Conservation (phyloP, 2,113 vertebrate species). For the Coryphaenoides rupestris region DNA sequence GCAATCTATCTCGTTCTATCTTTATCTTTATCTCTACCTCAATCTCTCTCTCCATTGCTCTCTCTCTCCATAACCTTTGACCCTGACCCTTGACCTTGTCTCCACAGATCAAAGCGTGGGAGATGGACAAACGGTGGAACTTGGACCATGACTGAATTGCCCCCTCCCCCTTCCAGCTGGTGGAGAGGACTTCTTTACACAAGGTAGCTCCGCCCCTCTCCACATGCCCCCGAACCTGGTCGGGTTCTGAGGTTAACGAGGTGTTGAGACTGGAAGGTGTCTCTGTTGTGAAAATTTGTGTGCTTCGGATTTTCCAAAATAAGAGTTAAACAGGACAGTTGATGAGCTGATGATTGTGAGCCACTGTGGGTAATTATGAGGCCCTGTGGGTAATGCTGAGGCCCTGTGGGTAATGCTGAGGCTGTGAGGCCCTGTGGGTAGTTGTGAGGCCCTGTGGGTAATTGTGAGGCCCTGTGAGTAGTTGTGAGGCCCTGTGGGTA, state of each 20-base stretch:
- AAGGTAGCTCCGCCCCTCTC: slow-evolving; percentile 70
- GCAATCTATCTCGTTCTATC: not conserved
- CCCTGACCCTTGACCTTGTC: slow-evolving; percentile 30
- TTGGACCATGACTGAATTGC: slow-evolving; percentile 87
- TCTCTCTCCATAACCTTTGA: not conserved
- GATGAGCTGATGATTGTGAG: too few species aligned
- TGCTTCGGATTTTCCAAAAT: too few species aligned
- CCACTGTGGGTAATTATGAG: too few species aligned
- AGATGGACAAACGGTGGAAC: slow-evolving; percentile 83
- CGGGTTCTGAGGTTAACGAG: too few species aligned
- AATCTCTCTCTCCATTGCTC: not conserved
- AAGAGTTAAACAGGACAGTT: too few species aligned
- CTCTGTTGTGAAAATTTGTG: not conserved
- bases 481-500: too few species aligned
- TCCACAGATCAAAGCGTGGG: slow-evolving; percentile 84
- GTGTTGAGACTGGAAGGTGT: not conserved
- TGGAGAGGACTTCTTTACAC: slow-evolving; percentile 91
- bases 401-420: too few species aligned
- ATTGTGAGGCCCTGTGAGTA: too few species aligned
- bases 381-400: too few species aligned
- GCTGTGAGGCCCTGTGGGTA: too few species aligned
- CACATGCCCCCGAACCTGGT: not conserved
- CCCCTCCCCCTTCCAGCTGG: slow-evolving; percentile 91
- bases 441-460: too few species aligned
- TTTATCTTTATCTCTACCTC: not conserved